A percentile compares a stretch with the other conserved stretches of the same genome.
phyloP scores from a whole-genome alignment of 1,140 invertebrate genomes.

The Popillia japonica region DNA sequence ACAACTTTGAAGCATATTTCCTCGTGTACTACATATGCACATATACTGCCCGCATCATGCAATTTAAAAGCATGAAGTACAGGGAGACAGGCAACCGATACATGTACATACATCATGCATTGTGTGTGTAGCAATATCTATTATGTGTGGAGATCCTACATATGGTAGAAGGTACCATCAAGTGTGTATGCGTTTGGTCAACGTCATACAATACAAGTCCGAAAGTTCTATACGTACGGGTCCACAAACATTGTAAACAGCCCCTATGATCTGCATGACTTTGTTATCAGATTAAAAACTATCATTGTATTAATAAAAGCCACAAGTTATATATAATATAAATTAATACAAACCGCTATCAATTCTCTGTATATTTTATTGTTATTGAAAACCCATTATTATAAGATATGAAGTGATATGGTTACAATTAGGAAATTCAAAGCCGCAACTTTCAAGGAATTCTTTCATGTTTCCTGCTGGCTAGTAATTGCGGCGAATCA shows the following conservation, averaged over 20 bases:
- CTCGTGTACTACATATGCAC: background rate
- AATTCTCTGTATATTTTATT: background rate
- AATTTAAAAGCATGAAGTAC: slow-evolving; percentile 24
- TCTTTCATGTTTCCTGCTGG: background rate
- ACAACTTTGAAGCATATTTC: background rate
- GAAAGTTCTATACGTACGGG: background rate
- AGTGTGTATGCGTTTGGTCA: slow-evolving; percentile 21
- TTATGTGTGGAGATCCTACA: background rate
- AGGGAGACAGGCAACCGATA: background rate
- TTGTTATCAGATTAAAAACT: background rate
- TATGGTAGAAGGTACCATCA: slow-evolving; percentile 19
- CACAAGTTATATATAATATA: background rate
- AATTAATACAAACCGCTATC: background rate
- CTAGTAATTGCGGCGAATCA: too few relatives aligned
- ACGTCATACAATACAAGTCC: background rate
- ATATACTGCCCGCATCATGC: slow-evolving; percentile 25
- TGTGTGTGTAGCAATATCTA: too few relatives aligned
- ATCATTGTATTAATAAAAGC: background rate
- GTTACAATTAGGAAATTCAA: background rate
- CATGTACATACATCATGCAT: too few relatives aligned
- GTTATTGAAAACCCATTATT: background rate
- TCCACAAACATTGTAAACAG: background rate
- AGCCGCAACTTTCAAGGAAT: background rate
- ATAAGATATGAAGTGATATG: background rate
- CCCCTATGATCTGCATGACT: slow-evolving; percentile 18